Conservation (phyloP, 1,140 invertebrate genomes). For the Lasioglossum baleicum region DNA sequence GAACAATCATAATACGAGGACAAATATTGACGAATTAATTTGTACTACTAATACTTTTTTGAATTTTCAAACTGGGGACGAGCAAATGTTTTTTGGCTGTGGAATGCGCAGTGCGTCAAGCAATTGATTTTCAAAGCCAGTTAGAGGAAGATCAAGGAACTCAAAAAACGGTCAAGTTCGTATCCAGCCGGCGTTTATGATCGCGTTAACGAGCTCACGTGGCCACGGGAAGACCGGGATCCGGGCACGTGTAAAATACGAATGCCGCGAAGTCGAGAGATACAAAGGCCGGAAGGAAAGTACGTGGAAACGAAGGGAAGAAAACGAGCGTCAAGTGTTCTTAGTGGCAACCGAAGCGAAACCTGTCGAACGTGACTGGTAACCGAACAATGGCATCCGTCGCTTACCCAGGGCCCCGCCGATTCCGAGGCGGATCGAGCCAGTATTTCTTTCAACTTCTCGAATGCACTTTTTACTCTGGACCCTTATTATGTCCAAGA, state of each 20-base stretch:
- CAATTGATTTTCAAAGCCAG: not conserved
- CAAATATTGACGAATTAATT: no score
- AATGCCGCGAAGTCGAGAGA: not conserved
- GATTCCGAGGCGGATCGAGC: no score
- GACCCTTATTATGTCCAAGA: not conserved
- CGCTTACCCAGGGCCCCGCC: not conserved
- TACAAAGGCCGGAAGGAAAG: not conserved
- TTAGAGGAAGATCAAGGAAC: not conserved
- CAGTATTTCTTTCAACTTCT: not conserved
- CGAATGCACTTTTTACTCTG: not conserved
- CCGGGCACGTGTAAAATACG: constrained; percentile 4
- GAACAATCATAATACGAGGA: no score
- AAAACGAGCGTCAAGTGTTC: constrained; percentile 26
- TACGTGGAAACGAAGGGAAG: constrained; percentile 26
- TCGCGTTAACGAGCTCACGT: constrained; percentile 15
- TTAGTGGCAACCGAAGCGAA: constrained; percentile 26
- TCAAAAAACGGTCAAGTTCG: not conserved
- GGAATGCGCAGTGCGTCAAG: not conserved
- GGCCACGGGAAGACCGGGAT: not conserved
- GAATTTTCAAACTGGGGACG: not conserved
- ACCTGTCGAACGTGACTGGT: constrained; percentile 45
- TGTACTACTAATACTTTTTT: no score
- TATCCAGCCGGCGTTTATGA: not conserved
- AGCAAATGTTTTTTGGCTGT: no score
- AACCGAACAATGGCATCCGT: constrained; percentile 28